Evolutionary conservation across 2,888 invertebrate genomes (phyloP).

Genomic region (Phania funesta): DNA sequence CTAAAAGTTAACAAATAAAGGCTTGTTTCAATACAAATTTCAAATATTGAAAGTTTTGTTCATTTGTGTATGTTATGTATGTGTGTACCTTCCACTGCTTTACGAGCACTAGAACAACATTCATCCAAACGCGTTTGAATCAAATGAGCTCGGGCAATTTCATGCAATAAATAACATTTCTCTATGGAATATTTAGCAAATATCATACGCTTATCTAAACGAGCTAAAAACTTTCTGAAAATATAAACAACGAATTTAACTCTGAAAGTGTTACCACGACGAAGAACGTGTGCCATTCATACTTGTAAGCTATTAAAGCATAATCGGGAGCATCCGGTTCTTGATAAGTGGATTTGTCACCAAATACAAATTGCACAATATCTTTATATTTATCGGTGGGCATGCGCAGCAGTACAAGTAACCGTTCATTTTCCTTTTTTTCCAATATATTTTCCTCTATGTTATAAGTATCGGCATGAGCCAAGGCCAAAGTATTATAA

Average conservation of each 20-base stretch:
- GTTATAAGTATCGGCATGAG: slow-evolving; percentile 75
- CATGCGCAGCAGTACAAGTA: slow-evolving; percentile 68
- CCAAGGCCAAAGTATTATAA: slow-evolving; percentile 76
- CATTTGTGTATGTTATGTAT: too few relatives aligned
- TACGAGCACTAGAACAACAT: slow-evolving; percentile 71
- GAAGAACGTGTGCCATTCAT: background rate
- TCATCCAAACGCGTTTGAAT: slow-evolving; percentile 72
- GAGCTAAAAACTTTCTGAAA: slow-evolving; percentile 70
- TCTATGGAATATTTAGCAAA: slow-evolving; percentile 74
- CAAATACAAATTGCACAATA: slow-evolving; percentile 72
- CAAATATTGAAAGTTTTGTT: background rate
- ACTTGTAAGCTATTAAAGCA: slow-evolving; percentile 72
- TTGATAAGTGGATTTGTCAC: slow-evolving; percentile 73
- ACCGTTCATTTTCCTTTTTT: slow-evolving; percentile 57
- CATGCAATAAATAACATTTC: slow-evolving; percentile 72
- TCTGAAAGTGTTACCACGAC: background rate
- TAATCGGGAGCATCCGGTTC: slow-evolving; percentile 71
- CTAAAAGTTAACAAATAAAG: slow-evolving; percentile 50
- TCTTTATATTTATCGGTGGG: slow-evolving; percentile 72
- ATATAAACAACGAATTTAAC: too few relatives aligned
- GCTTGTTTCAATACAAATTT: background rate
- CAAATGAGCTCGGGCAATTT: slow-evolving; percentile 73
- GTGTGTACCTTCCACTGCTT: slow-evolving; percentile 72
- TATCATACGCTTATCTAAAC: slow-evolving; percentile 71
- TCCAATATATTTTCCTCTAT: slow-evolving; percentile 64